Conservation (phyloP, 2,797 vertebrate species). For the Hapalemur alaotrensis region DNA sequence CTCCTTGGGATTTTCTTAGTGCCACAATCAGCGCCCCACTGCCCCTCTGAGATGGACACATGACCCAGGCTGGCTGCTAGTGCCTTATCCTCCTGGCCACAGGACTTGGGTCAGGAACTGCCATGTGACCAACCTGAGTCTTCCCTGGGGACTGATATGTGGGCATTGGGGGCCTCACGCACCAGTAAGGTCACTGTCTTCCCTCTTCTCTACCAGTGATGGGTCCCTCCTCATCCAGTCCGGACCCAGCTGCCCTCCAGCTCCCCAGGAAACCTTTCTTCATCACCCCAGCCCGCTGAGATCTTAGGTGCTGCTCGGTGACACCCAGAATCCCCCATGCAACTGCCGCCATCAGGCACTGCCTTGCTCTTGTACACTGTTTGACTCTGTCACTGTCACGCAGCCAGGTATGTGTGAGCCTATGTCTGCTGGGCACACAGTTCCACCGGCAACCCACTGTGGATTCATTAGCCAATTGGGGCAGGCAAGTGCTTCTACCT, state of each 20-base stretch:
- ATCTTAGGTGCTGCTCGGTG: not conserved
- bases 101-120: not conserved
- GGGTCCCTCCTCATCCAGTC: not conserved
- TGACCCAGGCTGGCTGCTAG: not conserved
- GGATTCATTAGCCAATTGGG: not conserved
- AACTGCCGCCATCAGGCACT: accelerated
- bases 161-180: not conserved
- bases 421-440: not conserved
- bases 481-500: not conserved
- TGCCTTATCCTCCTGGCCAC: not conserved
- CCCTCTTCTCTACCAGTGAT: not conserved
- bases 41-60: not conserved
- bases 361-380: not conserved
- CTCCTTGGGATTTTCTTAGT: not conserved
- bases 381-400: accelerated
- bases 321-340: not conserved
- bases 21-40: accelerated
- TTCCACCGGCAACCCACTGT: not conserved
- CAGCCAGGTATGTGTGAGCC: accelerated
- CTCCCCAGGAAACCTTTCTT: not conserved
- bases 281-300: not conserved
- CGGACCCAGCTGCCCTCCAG: not conserved
- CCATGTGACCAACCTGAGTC: not conserved
- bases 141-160: not conserved
- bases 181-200: not conserved